phyloP scores from a whole-genome alignment of 1,140 invertebrate genomes.

The Leptoteleia sp. region DNA sequence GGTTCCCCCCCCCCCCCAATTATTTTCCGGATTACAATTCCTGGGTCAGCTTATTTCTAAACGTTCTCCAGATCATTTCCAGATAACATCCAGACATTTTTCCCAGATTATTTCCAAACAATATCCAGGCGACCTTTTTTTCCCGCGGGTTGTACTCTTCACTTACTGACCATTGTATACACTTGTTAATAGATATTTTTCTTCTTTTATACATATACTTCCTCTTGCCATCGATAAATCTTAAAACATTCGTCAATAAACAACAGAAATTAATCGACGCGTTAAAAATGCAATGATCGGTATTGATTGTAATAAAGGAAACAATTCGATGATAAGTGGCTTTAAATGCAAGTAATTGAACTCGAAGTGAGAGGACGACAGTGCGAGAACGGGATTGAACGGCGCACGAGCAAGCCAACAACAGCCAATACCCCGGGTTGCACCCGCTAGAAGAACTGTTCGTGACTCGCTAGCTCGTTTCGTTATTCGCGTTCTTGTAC shows the following conservation, averaged over 20 bases:
- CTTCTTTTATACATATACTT: constrained; percentile 12
- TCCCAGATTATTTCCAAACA: too few species aligned
- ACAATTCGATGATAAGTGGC: constrained; percentile 29
- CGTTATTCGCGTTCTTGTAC: background rate
- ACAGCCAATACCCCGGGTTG: constrained; percentile 13
- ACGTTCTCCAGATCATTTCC: too few species aligned
- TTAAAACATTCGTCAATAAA: constrained; percentile 36
- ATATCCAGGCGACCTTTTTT: too few species aligned
- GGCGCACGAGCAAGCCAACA: constrained; percentile 8
- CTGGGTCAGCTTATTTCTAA: too few species aligned
- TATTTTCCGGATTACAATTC: too few species aligned
- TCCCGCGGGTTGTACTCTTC: constrained; percentile 2
- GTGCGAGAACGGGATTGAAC: too few species aligned
- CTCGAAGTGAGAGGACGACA: background rate
- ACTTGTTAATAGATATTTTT: constrained; percentile 22
- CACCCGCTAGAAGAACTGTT: constrained; percentile 1
- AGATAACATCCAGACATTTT: too few species aligned
- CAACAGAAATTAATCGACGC: constrained; percentile 41
- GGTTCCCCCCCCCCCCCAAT: too few species aligned
- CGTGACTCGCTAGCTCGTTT: constrained; percentile 5
- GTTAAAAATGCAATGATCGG: constrained; percentile 35
- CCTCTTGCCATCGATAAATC: constrained; percentile 19
- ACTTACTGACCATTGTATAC: constrained; percentile 51
- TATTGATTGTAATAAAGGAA: constrained; percentile 25
- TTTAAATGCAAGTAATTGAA: constrained; percentile 35